Base-by-base conservation (phyloP, 2,888 invertebrate species). In the Napeogenes sylphis region DNA sequence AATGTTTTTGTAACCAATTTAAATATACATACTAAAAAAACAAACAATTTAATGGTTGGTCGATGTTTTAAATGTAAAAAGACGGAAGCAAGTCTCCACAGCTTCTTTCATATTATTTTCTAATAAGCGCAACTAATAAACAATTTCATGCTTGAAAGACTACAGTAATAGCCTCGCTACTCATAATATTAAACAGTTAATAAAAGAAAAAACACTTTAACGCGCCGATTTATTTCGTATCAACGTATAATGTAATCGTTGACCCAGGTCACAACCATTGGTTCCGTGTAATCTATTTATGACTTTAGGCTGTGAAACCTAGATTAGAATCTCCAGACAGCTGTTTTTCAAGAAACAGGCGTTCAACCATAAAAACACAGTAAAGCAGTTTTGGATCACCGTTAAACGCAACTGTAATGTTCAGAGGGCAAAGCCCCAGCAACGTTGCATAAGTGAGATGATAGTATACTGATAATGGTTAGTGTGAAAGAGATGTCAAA, bases 351-450 rank as follows among this genome's bases (percentile, higher is more conserved):
- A 42, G 12, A 42, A 42, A 42, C 42, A 42, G 38, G 3, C 38
- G 4, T 42, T 42, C 10, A 10, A 12, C 55, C 53, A 45, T 13
- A 45, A 10, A 61, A 61, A 4, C 21, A 59, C 55, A 56, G 46
- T 42, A 53, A 13, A 32, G 6, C 4, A 47, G 14, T 53, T 47
- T 6, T 5, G 8, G 47, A 42, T 21, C 30, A 21, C 54, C 58
- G 61, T 66, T 65, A 68, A 62, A 57, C 56, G 56, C 62, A 65
- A 67, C 64, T 63, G 65, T 65, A 70, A 71, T 70, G 68, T 65
- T 63, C 56, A 14, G 71, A 68, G 73, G 71, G 70, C 72, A 71
- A 71, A 69, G 72, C 73, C 70, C 73, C 67, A 60, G 61, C 64
- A 62, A 67, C 67, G 69, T 69, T 70, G 66, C 42, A 4, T 13